Evolutionary conservation across 2,888 invertebrate species (phyloP), one percentile per base, ranked within the genome.

Genomic region (Tipula unca): DNA sequence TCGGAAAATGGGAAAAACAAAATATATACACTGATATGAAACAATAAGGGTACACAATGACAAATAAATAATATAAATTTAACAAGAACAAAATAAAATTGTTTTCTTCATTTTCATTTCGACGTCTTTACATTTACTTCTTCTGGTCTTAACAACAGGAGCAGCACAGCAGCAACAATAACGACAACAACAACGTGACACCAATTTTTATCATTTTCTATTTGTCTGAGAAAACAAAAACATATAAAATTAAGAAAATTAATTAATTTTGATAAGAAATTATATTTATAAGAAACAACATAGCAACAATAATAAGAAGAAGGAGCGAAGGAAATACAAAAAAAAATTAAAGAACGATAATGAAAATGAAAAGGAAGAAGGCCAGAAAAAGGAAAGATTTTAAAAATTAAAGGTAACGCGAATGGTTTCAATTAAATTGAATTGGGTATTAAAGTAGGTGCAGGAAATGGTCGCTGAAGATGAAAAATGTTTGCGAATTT

Each of bases 21-120:
- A 54, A 54, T 69, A 17, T 69, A 25, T 69, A 69, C 5, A 69
- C 69, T 69, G 69, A 69, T 69, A 69, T 25, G 10, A 69, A 69
- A 69, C 69, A 69, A 69, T 69, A 69, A 13, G 69, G 25, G 25
- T 25, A 69, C 25, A 69, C 25, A 69, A 69, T 69, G 69, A 69
- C 69, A 69, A 69, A 69, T 69, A 69, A 69, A 69, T n/a, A n/a
- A n/a, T 69, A 69, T 69, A 69, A 69, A 69, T 69, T 69, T 69
- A 25, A 69, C 69, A 69, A 69, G 69, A 69, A 25, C 69, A 25
- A 25, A 69, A 69, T 25, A 25, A n/a, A n/a, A 69, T n/a, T n/a
- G 48, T 48, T n/a, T n/a, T 48, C 48, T 48, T 48, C 48, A 3
- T 48, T 5, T 48, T 13, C 69, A 25, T 69, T 25, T 69, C 69